Base-by-base conservation (phyloP, 35 echinoderm and acorn worm species). In the Stichopus chloronotus region DNA sequence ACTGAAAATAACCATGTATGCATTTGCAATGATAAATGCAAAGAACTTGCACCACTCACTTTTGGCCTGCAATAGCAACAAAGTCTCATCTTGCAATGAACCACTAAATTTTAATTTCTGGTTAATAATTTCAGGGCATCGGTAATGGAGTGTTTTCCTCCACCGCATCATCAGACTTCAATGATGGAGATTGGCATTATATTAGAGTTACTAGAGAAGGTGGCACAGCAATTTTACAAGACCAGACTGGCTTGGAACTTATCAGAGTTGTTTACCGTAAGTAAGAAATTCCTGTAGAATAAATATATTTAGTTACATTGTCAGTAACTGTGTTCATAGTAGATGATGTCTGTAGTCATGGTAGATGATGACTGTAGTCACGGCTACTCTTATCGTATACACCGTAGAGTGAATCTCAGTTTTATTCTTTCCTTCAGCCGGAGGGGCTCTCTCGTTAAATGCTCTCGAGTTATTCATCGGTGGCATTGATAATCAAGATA, bases 161-260 rank as follows among this genome's bases (percentile, higher is more conserved):
- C 0, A 93, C 94, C 43, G 78, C 93, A 10, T 30, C 79, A 19
- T 86, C 79, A 14, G 81, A 58, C 22, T 98, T 87, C 78, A 96
- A 96, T 87, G 79, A 96, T 84, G 95, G 97, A 5, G 65, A 78
- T 9, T 99, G 95, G 94, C 92, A 99, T 57, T 96, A 96, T 76
- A 88, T 96, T 25, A 85, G 93, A 54, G 92, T 99, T 1, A 94
- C 55, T n/a, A 68, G 95, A 63, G 94, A 93, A 81, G 95, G 95
- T 0, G 72, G 81, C 23, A 63, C 78, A 6, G 87, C 87, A 21
- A 52, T 71, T 11, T 71, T 89, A 72, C 87, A 63, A 61, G 87
- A 89, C 52, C 55, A 89, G 21, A 89, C 57, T 9, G 87, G 87
- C 19, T 61, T 53, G 8, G 59, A 89, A 71, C 60, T 89, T 0